Evolutionary conservation across 2,797 vertebrate species (phyloP), one percentile per base, ranked within the genome.

Genomic region (Podarcis lilfordi): DNA sequence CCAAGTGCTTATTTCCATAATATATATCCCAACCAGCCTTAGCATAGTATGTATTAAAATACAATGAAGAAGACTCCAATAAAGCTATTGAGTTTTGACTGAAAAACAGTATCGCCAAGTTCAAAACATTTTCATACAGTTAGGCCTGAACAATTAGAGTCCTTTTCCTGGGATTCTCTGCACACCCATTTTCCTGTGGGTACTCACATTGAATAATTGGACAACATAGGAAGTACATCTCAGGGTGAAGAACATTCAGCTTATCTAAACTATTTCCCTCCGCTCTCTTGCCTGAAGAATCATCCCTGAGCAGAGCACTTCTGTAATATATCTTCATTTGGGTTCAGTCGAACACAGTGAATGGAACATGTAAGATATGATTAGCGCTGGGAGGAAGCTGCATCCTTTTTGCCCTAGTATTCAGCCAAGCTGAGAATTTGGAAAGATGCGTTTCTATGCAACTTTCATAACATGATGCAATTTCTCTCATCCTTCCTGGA

Each of bases 351-450:
- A 35, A 55, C 3, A 88, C 50, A 0, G 0, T 21, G 2, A 40
- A 15, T 64, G 88, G 43, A 88, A 94, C 86, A 90, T 40, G 88
- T 77, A 37, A 84, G 15, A 84, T 43, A 74, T 15, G 74, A 89
- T 82, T 80, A 84, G 86, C 82, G 37, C 25, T 76, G 23, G 29
- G 77, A 92, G 74, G 32, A 83, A 88, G 8, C 0, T 79, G 81
- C 61, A 77, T 72, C 87, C 79, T 88, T 45, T 76, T 4, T 25
- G 19, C 87, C 91, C 76, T 82, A 74, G 15, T 43, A 85, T 90
- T 91, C 35, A 84, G 85, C 1, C 4, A 66, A 45, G 25, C 91
- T 85, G 45, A 66, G 76, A 35, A 75, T 75, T 55, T 55, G 86
- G 74, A 75, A 82, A 89, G 88, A 71, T 21, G 0, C 78, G 19